A percentile compares a stretch with the other conserved stretches of the same genome.
phyloP scores from a whole-genome alignment of 2,797 vertebrate species.

The Malacoraja senta region DNA sequence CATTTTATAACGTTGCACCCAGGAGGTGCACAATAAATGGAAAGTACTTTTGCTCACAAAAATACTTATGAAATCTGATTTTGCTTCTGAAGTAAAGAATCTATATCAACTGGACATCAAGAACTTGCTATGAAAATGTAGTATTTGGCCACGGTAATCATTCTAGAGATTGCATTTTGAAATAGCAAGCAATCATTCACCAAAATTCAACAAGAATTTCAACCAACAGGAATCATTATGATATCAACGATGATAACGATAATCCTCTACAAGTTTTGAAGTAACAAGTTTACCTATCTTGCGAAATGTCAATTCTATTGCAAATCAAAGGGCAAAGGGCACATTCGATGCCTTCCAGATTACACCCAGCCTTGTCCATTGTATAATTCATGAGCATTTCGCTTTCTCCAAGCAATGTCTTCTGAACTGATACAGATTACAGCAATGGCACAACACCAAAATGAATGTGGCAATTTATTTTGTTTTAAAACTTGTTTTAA shows the following conservation, averaged over 20 bases:
- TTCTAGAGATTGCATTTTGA: background rate
- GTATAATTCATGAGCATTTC: background rate
- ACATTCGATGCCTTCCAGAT: background rate
- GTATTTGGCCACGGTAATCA: background rate
- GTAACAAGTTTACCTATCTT: background rate
- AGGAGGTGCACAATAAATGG: background rate
- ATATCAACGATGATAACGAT: background rate
- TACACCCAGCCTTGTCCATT: background rate
- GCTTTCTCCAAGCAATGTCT: background rate
- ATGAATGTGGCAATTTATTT: background rate
- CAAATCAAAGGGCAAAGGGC: too few species aligned
- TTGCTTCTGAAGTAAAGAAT: background rate
- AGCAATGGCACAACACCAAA: background rate
- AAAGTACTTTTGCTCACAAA: background rate
- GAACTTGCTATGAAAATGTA: background rate
- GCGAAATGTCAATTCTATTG: background rate
- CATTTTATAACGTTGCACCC: background rate
- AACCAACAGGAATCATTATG: background rate
- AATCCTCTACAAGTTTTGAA: background rate
- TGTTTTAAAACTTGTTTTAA: background rate
- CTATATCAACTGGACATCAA: background rate
- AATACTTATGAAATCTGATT: background rate
- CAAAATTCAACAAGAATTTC: background rate
- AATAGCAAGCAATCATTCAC: background rate
- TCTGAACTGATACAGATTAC: conserved; percentile 2